Evolutionary conservation across 2,113 vertebrate genomes (phyloP).

Genomic region (Peromyscus californicus): DNA sequence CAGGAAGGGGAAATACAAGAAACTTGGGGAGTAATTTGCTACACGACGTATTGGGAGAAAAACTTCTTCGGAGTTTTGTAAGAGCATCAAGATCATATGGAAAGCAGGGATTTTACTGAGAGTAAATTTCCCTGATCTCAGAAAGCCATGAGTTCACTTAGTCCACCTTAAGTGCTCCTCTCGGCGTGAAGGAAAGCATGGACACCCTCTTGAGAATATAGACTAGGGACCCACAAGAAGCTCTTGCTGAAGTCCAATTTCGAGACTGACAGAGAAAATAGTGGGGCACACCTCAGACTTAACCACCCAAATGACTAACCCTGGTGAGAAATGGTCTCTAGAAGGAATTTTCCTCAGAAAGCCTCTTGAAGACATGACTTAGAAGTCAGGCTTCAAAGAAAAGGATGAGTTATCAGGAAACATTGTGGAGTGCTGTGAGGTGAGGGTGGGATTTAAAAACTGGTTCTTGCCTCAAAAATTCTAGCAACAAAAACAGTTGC

Average conservation of each 20-base stretch:
- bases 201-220: slow-evolving; percentile 19
- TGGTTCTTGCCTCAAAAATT: background rate
- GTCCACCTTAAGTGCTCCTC: background rate
- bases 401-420: slow-evolving; percentile 2
- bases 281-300: background rate
- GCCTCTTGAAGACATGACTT: background rate
- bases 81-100: background rate
- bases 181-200: background rate
- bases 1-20: background rate
- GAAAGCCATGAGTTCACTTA: background rate
- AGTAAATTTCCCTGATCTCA: background rate
- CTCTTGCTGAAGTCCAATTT: background rate
- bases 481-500: background rate
- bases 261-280: slow-evolving; percentile 42
- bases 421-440: background rate
- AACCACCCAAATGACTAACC: slow-evolving; percentile 2
- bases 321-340: background rate
- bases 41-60: background rate
- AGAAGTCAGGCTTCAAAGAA: background rate
- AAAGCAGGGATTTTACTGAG: slow-evolving; percentile 31
- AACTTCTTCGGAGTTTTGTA: background rate
- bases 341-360: background rate
- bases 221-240: background rate
- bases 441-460: slow-evolving; percentile 3
- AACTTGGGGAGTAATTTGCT: slow-evolving; percentile 37